These are phyloP conservation scores for Protodeltote pygarga DNA, from an alignment of 2,888 invertebrate species.

Conservation along the genomic window DNA sequence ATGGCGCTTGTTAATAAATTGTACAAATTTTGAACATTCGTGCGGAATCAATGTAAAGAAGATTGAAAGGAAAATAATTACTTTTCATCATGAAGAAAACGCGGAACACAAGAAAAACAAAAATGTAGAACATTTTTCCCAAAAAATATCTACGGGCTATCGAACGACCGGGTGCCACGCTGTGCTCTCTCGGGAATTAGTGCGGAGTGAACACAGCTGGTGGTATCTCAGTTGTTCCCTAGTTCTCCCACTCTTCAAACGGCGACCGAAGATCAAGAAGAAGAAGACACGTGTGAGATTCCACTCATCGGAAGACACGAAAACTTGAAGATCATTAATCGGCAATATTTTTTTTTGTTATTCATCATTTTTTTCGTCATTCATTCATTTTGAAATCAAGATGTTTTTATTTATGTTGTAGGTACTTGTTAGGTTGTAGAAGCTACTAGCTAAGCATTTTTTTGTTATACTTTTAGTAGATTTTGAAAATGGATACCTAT, in stretches of 20 bases:
- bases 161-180: slow-evolving; percentile 97
- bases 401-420: too few species aligned
- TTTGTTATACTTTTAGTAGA: too few species aligned
- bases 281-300: not conserved
- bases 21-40: too few species aligned
- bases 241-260: slow-evolving; percentile 69
- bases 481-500: too few species aligned
- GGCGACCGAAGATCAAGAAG: slow-evolving; percentile 2
- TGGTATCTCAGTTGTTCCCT: slow-evolving; percentile 97
- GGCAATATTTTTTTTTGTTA: too few species aligned
- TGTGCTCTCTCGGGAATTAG: slow-evolving; percentile 95
- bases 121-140: slow-evolving; percentile 26
- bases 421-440: too few species aligned
- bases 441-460: too few species aligned
- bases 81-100: too few species aligned
- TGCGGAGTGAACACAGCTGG: slow-evolving; percentile 98
- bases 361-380: too few species aligned
- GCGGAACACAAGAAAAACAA: slow-evolving; percentile 8
- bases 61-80: too few species aligned
- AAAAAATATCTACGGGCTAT: slow-evolving; percentile 70
- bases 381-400: too few species aligned
- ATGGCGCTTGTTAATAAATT: slow-evolving; percentile 35
- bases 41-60: too few species aligned
- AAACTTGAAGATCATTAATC: not conserved
- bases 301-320: not conserved